Evolutionary conservation across 1,140 invertebrate species (phyloP).

Genomic region (Colletes latitarsis): DNA sequence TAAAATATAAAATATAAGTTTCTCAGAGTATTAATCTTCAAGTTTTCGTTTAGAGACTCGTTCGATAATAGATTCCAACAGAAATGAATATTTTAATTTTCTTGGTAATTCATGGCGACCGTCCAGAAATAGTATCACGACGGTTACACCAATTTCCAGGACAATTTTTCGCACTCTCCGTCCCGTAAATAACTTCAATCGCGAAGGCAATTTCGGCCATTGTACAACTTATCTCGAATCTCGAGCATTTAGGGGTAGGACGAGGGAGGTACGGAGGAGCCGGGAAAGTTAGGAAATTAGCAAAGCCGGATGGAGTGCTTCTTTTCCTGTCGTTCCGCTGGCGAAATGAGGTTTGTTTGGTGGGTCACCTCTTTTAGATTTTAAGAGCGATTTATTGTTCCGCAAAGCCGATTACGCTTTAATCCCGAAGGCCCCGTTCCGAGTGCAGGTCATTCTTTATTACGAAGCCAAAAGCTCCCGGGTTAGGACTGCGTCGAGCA

Average conservation of each 20-base stretch:
- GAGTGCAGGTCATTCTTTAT: conserved; percentile 35
- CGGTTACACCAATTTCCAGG: neutral
- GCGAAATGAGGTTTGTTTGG: conserved; percentile 65
- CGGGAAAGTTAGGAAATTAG: conserved; percentile 42
- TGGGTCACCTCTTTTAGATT: conserved; percentile 59
- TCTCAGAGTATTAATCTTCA: too few relatives aligned
- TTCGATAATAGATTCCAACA: too few relatives aligned
- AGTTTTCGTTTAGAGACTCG: too few relatives aligned
- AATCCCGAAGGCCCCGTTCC: conserved; percentile 22
- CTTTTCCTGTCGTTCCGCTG: neutral
- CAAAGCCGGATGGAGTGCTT: conserved; percentile 23
- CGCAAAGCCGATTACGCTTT: conserved; percentile 72
- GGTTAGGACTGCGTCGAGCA: conserved; percentile 3
- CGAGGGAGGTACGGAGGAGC: neutral
- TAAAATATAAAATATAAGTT: too few relatives aligned
- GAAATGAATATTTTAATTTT: too few relatives aligned
- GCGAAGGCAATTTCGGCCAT: neutral
- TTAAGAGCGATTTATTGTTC: conserved; percentile 60
- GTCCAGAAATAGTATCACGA: too few relatives aligned
- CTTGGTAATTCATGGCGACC: too few relatives aligned
- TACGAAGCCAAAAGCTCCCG: neutral
- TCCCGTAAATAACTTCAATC: conserved; percentile 3
- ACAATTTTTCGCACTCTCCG: neutral
- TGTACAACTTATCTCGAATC: conserved; percentile 21
- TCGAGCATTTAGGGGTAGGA: neutral